These are phyloP conservation scores for Sphinx pinastri DNA, from an alignment of 2,888 invertebrate genomes.

Conservation along the genomic window DNA sequence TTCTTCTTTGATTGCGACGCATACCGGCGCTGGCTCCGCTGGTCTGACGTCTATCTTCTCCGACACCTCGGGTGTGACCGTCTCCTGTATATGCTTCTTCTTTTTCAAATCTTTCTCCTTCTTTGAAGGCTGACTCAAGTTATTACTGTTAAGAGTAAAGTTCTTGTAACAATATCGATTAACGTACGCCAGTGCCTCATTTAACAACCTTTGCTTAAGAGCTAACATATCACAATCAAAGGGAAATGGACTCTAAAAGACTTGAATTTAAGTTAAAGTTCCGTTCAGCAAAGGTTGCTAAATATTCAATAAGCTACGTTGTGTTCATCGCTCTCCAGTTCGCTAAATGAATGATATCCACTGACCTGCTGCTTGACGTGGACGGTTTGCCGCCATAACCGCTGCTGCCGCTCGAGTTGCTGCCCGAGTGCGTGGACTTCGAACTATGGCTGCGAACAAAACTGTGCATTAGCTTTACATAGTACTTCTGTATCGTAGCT, in stretches of 20 bases:
- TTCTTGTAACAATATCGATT: constrained; percentile 4
- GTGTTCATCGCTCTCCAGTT: not conserved
- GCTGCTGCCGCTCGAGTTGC: constrained; percentile 91
- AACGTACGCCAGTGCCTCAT: not conserved
- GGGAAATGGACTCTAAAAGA: too few species aligned
- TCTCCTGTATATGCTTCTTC: constrained; percentile 76
- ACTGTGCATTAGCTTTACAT: not conserved
- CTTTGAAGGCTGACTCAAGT: constrained; percentile 66
- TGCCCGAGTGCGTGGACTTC: constrained; percentile 90
- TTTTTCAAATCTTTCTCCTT: constrained; percentile 86
- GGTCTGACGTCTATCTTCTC: constrained; percentile 40
- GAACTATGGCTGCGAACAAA: constrained; percentile 86
- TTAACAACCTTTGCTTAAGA: not conserved
- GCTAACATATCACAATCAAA: too few species aligned
- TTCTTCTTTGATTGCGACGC: constrained; percentile 45
- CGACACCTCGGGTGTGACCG: constrained; percentile 42
- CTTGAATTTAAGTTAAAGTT: too few species aligned
- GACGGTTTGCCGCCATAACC: constrained; percentile 90
- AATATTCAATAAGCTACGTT: too few species aligned
- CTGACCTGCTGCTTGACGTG: constrained; percentile 84
- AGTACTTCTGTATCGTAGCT: not conserved
- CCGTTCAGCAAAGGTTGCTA: too few species aligned
- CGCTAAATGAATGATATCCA: constrained; percentile 7
- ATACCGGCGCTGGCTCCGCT: constrained; percentile 41
- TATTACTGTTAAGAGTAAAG: constrained; percentile 44